A percentile compares a stretch with the other conserved stretches of the same genome.
phyloP scores from a whole-genome alignment of 2,113 vertebrate genomes.

The Tricholaema leucomelas region DNA sequence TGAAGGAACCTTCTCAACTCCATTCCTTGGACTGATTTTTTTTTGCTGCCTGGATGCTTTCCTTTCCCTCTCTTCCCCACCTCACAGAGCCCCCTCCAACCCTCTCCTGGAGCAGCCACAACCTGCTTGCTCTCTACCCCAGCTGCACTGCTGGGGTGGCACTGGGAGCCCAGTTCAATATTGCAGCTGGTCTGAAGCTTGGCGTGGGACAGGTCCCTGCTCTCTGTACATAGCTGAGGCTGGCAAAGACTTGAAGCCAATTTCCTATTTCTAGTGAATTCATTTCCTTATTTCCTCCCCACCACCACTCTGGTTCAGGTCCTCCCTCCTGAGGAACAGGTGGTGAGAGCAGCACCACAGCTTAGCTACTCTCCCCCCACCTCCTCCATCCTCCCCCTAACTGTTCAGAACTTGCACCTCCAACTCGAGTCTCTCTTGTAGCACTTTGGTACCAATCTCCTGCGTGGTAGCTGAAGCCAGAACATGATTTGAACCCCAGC shows the following conservation, averaged over 20 bases:
- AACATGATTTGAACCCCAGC: not conserved
- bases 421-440: not conserved
- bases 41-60: not conserved
- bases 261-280: not conserved
- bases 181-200: not conserved
- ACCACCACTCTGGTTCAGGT: not conserved
- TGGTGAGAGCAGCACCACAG: not conserved
- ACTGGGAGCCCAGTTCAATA: not conserved
- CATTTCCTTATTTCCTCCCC: not conserved
- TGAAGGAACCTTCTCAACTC: not conserved
- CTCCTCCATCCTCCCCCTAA: no score
- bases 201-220: not conserved
- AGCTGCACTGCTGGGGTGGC: not conserved
- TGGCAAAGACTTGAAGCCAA: not conserved
- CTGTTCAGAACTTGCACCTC: not conserved
- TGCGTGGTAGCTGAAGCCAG: not conserved
- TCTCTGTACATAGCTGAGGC: constrained; percentile 6
- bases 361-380: no score
- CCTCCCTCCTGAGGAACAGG: not conserved
- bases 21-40: rapidly evolving
- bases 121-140: not conserved
- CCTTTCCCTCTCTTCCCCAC: not conserved
- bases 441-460: not conserved
- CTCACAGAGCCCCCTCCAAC: not conserved
- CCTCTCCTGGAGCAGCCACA: not conserved